phyloP scores from a whole-genome alignment of 2,797 vertebrate species.

The Tenualosa ilisha region DNA sequence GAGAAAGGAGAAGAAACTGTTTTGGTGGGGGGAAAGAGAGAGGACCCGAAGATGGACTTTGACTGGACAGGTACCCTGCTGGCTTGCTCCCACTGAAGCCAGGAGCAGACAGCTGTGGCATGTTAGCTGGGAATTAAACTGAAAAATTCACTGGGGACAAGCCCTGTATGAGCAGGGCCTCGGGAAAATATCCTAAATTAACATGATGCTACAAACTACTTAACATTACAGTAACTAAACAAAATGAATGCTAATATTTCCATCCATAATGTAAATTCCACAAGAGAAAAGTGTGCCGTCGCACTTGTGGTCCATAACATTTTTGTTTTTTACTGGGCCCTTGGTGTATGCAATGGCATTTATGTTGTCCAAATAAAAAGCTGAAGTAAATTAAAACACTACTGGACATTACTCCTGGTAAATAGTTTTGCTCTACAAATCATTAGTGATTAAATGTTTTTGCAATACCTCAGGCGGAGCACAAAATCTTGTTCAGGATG shows the following conservation, averaged over 20 bases:
- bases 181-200: neutral
- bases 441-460: neutral
- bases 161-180: neutral
- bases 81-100: neutral
- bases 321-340: neutral
- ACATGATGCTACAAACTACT: neutral
- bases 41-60: neutral
- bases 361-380: neutral
- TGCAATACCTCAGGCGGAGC: neutral
- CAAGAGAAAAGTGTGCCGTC: neutral
- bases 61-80: neutral
- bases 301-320: neutral
- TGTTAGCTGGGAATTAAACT: neutral
- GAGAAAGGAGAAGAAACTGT: conserved; percentile 10
- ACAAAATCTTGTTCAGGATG: neutral
- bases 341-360: neutral
- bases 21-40: neutral
- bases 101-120: neutral
- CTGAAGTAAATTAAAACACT: neutral
- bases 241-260: neutral
- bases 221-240: neutral
- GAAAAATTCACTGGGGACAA: neutral
- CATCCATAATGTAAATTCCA: neutral
- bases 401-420: neutral
- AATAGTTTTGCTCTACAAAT: neutral